Conservation (phyloP, 92 coral and sea anemone genomes). For the Umimayanthus chanpuru region DNA sequence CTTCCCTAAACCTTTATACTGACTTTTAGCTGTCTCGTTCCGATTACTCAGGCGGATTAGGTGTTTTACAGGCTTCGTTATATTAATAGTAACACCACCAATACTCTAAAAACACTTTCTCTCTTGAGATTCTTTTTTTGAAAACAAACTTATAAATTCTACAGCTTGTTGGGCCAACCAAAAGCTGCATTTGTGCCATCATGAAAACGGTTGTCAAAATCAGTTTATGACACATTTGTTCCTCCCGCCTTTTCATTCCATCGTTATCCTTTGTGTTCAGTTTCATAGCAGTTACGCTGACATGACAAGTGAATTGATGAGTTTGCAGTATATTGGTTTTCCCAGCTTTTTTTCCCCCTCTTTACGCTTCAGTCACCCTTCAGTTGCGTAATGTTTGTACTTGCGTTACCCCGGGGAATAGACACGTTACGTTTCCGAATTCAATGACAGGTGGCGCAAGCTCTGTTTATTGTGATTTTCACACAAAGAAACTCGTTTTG, state of each 20-base stretch:
- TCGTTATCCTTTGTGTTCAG: not conserved
- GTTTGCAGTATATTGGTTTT: not conserved
- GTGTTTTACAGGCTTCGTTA: not conserved
- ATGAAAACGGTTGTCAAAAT: too few relatives aligned
- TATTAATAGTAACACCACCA: not conserved
- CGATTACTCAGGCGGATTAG: too few relatives aligned
- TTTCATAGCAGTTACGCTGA: not conserved
- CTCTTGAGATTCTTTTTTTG: not conserved
- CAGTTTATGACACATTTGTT: too few relatives aligned
- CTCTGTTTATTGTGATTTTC: too few relatives aligned
- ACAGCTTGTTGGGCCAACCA: not conserved
- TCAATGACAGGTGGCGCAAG: not conserved
- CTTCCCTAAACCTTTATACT: too few relatives aligned
- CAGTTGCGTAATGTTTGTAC: not conserved
- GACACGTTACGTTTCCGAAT: not conserved
- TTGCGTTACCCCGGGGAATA: not conserved
- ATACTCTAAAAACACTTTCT: not conserved
- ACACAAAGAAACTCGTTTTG: too few relatives aligned
- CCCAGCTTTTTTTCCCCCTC: not conserved
- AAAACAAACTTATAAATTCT: not conserved
- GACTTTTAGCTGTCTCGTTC: not conserved
- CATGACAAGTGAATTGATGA: not conserved
- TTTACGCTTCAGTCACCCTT: not conserved
- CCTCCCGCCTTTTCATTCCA: not conserved
- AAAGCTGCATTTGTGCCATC: not conserved